Evolutionary conservation across 2,888 invertebrate species (phyloP).

Genomic region (Drosophila borborema): DNA sequence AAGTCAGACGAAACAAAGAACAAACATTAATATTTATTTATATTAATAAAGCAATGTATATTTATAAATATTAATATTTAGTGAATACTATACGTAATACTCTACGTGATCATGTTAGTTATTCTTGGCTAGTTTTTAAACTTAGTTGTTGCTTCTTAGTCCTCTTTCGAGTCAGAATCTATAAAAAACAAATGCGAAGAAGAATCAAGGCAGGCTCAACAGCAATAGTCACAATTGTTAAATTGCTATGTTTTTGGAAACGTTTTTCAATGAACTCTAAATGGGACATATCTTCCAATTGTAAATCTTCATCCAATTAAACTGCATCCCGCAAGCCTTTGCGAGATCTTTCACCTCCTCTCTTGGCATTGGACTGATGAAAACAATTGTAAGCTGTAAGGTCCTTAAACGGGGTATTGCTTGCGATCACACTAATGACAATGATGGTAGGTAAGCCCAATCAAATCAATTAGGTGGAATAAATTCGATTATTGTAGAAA

Average conservation of each 20-base stretch:
- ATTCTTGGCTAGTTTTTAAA: no score
- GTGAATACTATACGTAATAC: no score
- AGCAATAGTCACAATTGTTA: background rate
- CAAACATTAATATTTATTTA: no score
- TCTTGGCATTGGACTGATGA: background rate
- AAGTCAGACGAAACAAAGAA: no score
- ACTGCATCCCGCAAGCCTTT: background rate
- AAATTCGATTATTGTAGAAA: constrained; percentile 78
- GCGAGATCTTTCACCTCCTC: background rate
- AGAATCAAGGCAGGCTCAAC: background rate
- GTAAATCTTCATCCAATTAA: background rate
- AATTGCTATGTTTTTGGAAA: background rate
- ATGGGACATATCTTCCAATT: background rate
- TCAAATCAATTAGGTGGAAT: background rate
- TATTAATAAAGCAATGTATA: no score
- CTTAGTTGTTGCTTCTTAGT: no score
- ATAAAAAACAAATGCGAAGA: background rate
- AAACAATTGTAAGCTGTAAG: background rate
- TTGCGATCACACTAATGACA: background rate
- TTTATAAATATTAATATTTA: no score
- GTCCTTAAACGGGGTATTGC: no score
- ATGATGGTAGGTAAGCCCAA: background rate
- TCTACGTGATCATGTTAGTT: no score
- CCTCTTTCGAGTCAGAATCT: no score
- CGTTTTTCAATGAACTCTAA: no score